Base-by-base conservation (phyloP, 2,113 vertebrate genomes). In the Vulpes ferrilata region DNA sequence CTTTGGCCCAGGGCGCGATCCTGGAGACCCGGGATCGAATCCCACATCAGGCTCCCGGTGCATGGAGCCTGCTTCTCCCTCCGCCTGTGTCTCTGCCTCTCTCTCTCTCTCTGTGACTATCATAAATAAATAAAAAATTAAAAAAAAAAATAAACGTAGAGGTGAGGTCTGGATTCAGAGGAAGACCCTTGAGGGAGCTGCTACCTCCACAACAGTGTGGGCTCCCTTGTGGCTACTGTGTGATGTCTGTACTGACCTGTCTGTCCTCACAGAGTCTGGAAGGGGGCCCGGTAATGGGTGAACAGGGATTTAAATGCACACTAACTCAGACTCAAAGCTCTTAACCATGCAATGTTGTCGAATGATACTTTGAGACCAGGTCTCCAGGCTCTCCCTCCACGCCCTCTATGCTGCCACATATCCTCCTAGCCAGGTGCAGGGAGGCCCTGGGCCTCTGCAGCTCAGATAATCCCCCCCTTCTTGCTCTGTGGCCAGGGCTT, bases 341-440 rank as follows among this genome's bases (percentile, higher is more conserved):
- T 30, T 55, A 13, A 5, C 4, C 25, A 15, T 0, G 19, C 12
- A 10, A 23, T 30, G 3, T 35, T 69, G 23, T 43, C 76, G 25
- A 25, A 38, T 35, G 3, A 15, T 6, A 13, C 74, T 64, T n/a
- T 20, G n/a, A 27, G 5, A 43, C 53, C 7, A 65, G n/a, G 62
- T 43, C 80, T 62, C 57, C 43, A 19, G 4, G 48, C 32, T 90
- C 60, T 87, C 59, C 25, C 4, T 19, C 11, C 0, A 19, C 27
- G 43, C n/a, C 73, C 38, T 59, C 76, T 43, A 23, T 0, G 0
- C 20, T 13, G 7, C 81, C 9, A 20, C 19, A 43, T 3, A 1
- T 1, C 79, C 57, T 82, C 71, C 32, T 88, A 2, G 7, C 12
- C 22, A 32, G 16, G 35, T 10, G 8, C 11, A 35, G 79, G 20